Percentiles rank a stretch among this genome's conserved stretches.
These are phyloP conservation scores for Panulirus ornatus DNA, from an alignment of 1,140 invertebrate species.

Conservation along the genomic window DNA sequence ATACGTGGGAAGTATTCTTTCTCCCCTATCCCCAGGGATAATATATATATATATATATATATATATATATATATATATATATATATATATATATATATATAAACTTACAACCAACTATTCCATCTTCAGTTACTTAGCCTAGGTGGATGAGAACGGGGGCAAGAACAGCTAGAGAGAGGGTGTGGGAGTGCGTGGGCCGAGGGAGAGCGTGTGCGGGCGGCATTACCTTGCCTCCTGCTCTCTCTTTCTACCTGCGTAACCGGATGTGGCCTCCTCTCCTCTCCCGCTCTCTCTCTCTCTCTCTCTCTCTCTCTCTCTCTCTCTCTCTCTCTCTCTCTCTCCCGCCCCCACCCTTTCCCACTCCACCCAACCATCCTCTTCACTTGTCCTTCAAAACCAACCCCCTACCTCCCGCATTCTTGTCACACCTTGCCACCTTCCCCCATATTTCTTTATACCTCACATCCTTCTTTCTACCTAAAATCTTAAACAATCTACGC, in stretches of 20 bases:
- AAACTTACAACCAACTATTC: neutral
- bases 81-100: constrained; percentile 21
- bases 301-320: neutral
- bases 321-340: neutral
- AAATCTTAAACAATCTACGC: too few relatives aligned
- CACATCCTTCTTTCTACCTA: too few relatives aligned
- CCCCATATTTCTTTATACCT: too few relatives aligned
- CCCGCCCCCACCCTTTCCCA: neutral
- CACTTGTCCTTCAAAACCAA: too few relatives aligned
- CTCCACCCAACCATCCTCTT: neutral
- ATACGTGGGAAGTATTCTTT: too few relatives aligned
- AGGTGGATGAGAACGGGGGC: neutral
- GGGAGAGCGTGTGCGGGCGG: neutral
- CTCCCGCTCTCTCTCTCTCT: neutral
- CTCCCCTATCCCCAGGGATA: too few relatives aligned
- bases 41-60: constrained; percentile 18
- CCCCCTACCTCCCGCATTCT: neutral
- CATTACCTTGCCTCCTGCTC: neutral
- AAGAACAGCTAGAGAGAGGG: neutral
- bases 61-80: constrained; percentile 8
- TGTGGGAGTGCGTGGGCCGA: neutral
- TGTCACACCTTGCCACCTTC: neutral
- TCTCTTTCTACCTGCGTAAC: constrained; percentile 30
- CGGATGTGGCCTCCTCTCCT: constrained; percentile 12
- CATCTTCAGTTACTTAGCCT: neutral